phyloP scores from a whole-genome alignment of 2,888 invertebrate species.

The Dasypolia templi region DNA sequence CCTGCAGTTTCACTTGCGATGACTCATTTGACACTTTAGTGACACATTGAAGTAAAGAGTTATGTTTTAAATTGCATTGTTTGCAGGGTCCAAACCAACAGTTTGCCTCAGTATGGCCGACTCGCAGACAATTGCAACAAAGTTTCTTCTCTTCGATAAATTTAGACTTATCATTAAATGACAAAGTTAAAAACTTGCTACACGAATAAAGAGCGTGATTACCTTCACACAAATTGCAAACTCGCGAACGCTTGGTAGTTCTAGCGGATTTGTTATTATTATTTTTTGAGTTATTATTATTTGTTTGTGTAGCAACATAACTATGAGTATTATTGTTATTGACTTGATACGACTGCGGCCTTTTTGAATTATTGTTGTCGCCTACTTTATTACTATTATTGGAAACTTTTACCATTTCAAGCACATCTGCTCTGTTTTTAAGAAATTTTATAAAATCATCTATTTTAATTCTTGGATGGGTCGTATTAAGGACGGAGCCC shows the following conservation, averaged over 20 bases:
- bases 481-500: no score
- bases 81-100: slow-evolving; percentile 17
- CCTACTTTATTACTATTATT: neutral
- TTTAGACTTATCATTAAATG: neutral
- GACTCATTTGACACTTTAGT: neutral
- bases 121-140: neutral
- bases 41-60: slow-evolving; percentile 8
- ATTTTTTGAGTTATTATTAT: neutral
- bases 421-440: slow-evolving; percentile 9
- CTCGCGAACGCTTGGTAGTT: slow-evolving; percentile 3
- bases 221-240: slow-evolving; percentile 7
- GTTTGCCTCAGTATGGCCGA: neutral
- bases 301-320: slow-evolving; percentile 8
- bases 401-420: slow-evolving; percentile 6
- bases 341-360: neutral
- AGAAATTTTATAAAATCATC: neutral
- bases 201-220: slow-evolving; percentile 11
- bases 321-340: slow-evolving; percentile 13
- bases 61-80: slow-evolving; percentile 8
- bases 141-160: slow-evolving; percentile 11
- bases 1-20: neutral
- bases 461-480: no score
- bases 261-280: neutral
- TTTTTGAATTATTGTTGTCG: slow-evolving; percentile 7
- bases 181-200: slow-evolving; percentile 2